Conservation (phyloP, 2,113 vertebrate species). For the Psophia crepitans region DNA sequence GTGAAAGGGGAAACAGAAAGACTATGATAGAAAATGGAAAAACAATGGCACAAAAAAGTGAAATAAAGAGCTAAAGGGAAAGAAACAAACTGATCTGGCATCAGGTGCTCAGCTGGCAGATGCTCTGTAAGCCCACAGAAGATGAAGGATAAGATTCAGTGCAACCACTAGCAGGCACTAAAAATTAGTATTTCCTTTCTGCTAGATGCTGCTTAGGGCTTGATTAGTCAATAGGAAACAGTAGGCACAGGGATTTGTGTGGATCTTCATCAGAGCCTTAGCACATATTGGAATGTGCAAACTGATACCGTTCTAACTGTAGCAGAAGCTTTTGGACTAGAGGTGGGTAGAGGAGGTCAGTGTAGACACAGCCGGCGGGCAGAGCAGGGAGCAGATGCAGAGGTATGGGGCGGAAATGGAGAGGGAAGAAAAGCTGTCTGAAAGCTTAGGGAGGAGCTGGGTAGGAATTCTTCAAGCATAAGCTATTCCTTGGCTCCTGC, state of each 20-base stretch:
- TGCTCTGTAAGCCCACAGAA: background rate
- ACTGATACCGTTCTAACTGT: background rate
- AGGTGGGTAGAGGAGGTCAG: background rate
- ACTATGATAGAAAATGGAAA: background rate
- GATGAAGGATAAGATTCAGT: background rate
- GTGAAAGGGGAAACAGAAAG: background rate
- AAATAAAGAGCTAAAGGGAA: background rate
- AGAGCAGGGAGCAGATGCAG: background rate
- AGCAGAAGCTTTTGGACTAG: background rate
- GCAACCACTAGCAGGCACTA: constrained; percentile 61
- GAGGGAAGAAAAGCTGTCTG: background rate
- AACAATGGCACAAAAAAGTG: background rate
- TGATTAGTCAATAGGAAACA: background rate
- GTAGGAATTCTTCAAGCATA: background rate
- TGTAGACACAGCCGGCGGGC: background rate
- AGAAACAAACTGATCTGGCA: background rate
- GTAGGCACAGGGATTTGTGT: background rate
- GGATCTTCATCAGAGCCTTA: background rate
- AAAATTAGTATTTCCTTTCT: constrained; percentile 30
- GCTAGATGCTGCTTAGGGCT: background rate
- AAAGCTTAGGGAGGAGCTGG: background rate
- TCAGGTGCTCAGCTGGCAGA: background rate
- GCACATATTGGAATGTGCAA: background rate
- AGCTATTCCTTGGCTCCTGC: background rate
- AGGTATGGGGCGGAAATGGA: background rate